Evolutionary conservation across 2,113 vertebrate species (phyloP), one percentile per base, ranked within the genome.

Genomic region (Rhegmatorhina hoffmannsi): DNA sequence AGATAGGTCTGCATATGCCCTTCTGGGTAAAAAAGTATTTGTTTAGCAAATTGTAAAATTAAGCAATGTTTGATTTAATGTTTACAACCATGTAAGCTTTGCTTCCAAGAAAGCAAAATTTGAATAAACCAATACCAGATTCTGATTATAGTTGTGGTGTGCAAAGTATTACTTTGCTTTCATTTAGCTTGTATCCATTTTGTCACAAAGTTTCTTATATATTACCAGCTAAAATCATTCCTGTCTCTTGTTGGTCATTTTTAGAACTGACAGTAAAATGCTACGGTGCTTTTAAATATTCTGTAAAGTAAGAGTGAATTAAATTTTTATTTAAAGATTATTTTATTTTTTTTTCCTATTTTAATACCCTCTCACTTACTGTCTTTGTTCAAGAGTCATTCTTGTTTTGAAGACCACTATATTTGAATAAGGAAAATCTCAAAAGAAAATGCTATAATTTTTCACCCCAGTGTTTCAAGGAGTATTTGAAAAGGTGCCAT

Each of bases 261-360:
- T 94, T 87, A 96, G 94, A 95, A 84, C 62, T 92, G 92, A 95
- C 64, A 91, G 92, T 94, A 96, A 91, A 93, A 96, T 96, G 79
- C 96, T 94, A 95, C 89, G 97, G 97, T 98, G 97, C 97, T 98
- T 97, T 94, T 87, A 96, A 97, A 96, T 97, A 97, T 95, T 90
- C 94, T 97, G 90, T 97, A 96, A 97, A 97, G 95, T 95, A 95
- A 96, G 87, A 98, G 94, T 96, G 93, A 97, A 98, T 97, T 97
- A 98, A 98, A 97, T 80, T 94, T 96, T 97, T 98, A 97, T 97
- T 96, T 97, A 96, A 96, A 97, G 36, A 56, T 92, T 81, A 87
- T 94, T 94, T 91, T 67, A 76, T 63, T 55, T 97, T 83, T 83
- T 81, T 97, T 97, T 96, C 43, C 58, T 95, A 62, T 64, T 94